Conservation (phyloP, 2,888 invertebrate genomes). For the Dilophus febrilis region DNA sequence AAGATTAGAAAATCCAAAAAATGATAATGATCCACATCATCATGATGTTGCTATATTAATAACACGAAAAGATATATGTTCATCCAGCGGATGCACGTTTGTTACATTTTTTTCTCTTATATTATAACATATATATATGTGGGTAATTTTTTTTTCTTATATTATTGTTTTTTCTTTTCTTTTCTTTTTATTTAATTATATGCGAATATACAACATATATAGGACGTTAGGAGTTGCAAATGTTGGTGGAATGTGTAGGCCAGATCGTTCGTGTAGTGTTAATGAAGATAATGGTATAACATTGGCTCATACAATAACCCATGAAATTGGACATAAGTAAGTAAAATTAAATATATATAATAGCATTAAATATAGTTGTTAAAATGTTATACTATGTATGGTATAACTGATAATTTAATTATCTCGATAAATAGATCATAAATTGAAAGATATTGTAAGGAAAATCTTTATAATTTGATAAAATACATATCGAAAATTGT, state of each 20-base stretch:
- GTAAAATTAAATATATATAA: slow-evolving; percentile 28
- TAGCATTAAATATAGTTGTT: not conserved
- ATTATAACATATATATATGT: no score
- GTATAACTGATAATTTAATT: no score
- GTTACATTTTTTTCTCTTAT: slow-evolving; percentile 10
- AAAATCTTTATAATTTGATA: no score
- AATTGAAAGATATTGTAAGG: no score
- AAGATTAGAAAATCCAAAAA: slow-evolving; percentile 50
- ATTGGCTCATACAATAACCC: slow-evolving; percentile 75
- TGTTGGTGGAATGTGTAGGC: slow-evolving; percentile 77
- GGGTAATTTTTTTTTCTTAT: not conserved
- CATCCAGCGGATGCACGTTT: slow-evolving; percentile 32
- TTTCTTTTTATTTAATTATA: slow-evolving; percentile 10
- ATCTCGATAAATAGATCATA: no score
- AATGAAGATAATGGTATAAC: slow-evolving; percentile 83
- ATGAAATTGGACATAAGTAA: slow-evolving; percentile 86
- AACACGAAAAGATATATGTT: slow-evolving; percentile 61
- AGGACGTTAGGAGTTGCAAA: slow-evolving; percentile 76
- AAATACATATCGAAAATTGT: no score
- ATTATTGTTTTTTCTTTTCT: no score
- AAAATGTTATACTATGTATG: no score
- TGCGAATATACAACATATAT: slow-evolving; percentile 23
- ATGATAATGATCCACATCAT: slow-evolving; percentile 69
- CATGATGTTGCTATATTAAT: slow-evolving; percentile 80
- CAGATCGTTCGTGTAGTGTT: slow-evolving; percentile 69